phyloP scores from a whole-genome alignment of 1,140 invertebrate genomes.

The Sweltsa coloradensis region DNA sequence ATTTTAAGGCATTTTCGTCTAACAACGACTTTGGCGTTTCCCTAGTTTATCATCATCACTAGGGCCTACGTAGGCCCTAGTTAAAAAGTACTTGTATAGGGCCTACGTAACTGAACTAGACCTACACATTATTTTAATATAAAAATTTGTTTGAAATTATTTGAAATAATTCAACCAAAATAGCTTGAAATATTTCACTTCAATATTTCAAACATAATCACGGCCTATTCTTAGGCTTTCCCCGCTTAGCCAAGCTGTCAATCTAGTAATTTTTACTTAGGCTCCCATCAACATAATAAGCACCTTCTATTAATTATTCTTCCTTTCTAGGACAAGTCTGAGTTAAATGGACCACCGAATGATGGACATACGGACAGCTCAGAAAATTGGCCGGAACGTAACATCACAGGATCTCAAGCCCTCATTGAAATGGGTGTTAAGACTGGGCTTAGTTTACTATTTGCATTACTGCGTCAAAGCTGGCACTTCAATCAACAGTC shows the following conservation, averaged over 20 bases:
- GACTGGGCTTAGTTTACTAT: constrained; percentile 47
- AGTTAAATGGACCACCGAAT: not conserved
- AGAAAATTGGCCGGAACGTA: constrained; percentile 13
- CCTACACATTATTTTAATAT: too few species aligned
- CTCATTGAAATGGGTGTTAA: constrained; percentile 51
- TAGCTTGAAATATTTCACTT: too few species aligned
- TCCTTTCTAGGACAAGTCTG: constrained; percentile 15
- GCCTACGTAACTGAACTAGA: too few species aligned
- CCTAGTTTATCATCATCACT: too few species aligned
- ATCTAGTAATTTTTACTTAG: not conserved
- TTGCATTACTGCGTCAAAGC: constrained; percentile 45
- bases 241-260: not conserved
- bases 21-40: too few species aligned
- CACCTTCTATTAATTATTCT: constrained; percentile 9
- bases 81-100: too few species aligned
- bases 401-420: constrained; percentile 35
- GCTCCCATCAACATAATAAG: constrained; percentile 24
- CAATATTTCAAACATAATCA: too few species aligned
- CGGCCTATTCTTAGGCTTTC: not conserved
- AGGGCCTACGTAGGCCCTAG: too few species aligned
- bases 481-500: constrained; percentile 31
- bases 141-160: too few species aligned
- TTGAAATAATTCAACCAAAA: too few species aligned
- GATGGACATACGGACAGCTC: constrained; percentile 4
- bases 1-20: too few species aligned